A percentile compares a stretch with the other conserved stretches of the same genome.
Evolutionary conservation across 1,140 invertebrate species (phyloP).

Genomic region (Tetramorium parvispinum): DNA sequence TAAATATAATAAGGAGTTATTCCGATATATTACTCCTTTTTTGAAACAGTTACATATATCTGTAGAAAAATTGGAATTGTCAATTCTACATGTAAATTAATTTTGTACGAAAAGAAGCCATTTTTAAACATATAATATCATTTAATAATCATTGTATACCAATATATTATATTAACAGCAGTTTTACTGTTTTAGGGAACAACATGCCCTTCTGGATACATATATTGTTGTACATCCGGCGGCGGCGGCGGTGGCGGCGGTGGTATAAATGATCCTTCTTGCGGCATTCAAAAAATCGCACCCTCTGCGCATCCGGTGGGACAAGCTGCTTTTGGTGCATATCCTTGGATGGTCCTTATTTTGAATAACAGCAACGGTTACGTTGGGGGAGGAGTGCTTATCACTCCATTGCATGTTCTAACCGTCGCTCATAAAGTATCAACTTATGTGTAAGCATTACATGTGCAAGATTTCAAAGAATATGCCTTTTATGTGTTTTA

Average conservation of each 20-base stretch:
- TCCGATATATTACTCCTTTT: neutral
- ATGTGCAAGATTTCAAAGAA: neutral
- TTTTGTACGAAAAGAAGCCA: neutral
- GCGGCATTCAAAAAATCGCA: conserved; percentile 80
- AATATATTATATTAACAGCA: neutral
- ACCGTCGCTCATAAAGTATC: conserved; percentile 90
- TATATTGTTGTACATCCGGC: conserved; percentile 82
- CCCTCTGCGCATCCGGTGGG: conserved; percentile 81
- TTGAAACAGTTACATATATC: neutral
- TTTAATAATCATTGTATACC: neutral
- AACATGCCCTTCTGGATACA: conserved; percentile 82
- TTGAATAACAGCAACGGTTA: conserved; percentile 86
- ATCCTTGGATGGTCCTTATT: conserved; percentile 86
- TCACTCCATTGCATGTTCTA: conserved; percentile 88
- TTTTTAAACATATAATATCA: neutral
- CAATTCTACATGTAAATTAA: neutral
- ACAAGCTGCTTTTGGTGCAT: conserved; percentile 87
- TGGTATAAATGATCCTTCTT: conserved; percentile 74
- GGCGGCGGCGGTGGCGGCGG: conserved; percentile 24
- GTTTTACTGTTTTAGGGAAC: conserved; percentile 46
- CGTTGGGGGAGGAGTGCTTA: conserved; percentile 89
- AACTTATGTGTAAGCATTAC: conserved; percentile 86
- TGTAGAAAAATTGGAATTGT: neutral
- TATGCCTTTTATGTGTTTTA: neutral
- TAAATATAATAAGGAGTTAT: neutral